Percentiles rank a stretch among this genome's conserved stretches.
These are phyloP conservation scores for Stictonetta naevosa DNA, from an alignment of 2,113 vertebrate genomes.

Conservation along the genomic window DNA sequence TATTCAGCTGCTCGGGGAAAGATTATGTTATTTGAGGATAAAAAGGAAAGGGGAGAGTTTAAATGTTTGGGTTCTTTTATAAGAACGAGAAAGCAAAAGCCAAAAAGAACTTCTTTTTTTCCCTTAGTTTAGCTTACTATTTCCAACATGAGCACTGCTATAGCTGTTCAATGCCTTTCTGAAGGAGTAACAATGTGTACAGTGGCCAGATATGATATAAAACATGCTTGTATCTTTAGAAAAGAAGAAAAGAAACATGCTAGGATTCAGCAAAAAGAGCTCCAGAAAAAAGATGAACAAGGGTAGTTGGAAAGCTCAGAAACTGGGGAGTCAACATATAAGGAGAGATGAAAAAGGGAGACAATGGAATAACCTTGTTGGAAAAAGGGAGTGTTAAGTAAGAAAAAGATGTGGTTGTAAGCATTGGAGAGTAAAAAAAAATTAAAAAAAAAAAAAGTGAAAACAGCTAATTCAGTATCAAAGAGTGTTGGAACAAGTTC, in stretches of 20 bases:
- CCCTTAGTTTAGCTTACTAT: slow-evolving; percentile 53
- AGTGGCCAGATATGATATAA: slow-evolving; percentile 60
- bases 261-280: slow-evolving; percentile 63
- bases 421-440: slow-evolving; percentile 11
- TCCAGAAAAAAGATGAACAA: slow-evolving; percentile 61
- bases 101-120: slow-evolving; percentile 50
- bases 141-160: neutral
- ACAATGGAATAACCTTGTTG: slow-evolving; percentile 61
- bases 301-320: slow-evolving; percentile 55
- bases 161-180: slow-evolving; percentile 55
- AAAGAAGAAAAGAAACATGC: slow-evolving; percentile 71
- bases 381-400: slow-evolving; percentile 60
- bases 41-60: slow-evolving; percentile 66
- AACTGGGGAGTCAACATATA: slow-evolving; percentile 63
- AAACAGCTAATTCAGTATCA: slow-evolving; percentile 65
- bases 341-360: slow-evolving; percentile 63
- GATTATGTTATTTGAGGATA: slow-evolving; percentile 29
- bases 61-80: slow-evolving; percentile 72
- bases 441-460: neutral
- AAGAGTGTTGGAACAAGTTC: slow-evolving; percentile 56
- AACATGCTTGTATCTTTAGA: slow-evolving; percentile 69
- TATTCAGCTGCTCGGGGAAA: slow-evolving; percentile 40
- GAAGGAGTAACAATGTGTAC: slow-evolving; percentile 66
- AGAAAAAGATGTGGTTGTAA: slow-evolving; percentile 60
- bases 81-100: slow-evolving; percentile 39